These are phyloP conservation scores for Esox lucius DNA, from an alignment of 2,797 vertebrate genomes.

Conservation along the genomic window DNA sequence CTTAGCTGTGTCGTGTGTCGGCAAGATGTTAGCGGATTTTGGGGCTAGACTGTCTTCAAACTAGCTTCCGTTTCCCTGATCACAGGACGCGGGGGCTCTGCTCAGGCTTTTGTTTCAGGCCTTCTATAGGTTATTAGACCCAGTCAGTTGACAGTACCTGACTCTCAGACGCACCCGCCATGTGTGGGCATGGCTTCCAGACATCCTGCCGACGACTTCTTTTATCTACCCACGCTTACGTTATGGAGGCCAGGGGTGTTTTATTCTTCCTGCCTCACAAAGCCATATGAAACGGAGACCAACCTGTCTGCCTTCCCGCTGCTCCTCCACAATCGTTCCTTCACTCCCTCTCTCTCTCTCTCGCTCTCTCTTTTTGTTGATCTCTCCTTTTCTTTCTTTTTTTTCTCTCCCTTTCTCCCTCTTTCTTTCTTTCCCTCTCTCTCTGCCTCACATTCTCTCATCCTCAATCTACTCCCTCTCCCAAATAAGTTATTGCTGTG, in stretches of 20 bases:
- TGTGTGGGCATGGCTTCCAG: background rate
- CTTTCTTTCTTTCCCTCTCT: slow-evolving; percentile 16
- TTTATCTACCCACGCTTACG: background rate
- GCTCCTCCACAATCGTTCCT: background rate
- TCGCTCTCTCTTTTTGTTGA: background rate
- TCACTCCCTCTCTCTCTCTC: background rate
- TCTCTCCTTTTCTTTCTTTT: background rate
- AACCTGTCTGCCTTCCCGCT: background rate
- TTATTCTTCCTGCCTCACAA: background rate
- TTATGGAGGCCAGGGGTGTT: background rate
- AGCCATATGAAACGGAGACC: background rate
- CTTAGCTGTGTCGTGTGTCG: too few species aligned
- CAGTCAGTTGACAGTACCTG: too few species aligned
- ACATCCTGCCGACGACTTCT: background rate
- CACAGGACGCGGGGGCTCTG: too few species aligned
- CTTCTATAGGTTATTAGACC: background rate
- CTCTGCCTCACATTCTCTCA: background rate
- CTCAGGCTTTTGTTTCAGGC: too few species aligned
- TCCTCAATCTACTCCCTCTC: background rate
- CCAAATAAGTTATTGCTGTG: background rate
- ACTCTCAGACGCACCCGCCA: background rate
- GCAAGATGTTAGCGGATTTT: too few species aligned
- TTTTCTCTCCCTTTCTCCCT: background rate
- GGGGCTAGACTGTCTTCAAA: too few species aligned
- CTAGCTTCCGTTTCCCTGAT: too few species aligned